phyloP scores from a whole-genome alignment of 2,888 invertebrate species.

The Leptopilina drosophilae region DNA sequence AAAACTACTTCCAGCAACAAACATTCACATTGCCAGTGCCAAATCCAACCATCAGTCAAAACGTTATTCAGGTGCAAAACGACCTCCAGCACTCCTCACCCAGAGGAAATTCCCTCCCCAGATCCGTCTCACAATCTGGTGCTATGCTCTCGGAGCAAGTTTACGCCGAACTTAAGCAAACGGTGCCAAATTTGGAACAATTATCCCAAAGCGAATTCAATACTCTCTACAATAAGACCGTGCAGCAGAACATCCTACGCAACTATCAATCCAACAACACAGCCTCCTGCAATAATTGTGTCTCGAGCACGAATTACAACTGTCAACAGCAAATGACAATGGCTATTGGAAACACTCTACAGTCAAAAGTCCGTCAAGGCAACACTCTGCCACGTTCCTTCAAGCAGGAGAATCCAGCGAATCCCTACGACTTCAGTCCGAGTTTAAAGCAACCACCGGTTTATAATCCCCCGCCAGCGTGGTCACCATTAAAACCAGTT shows the following conservation, averaged over 20 bases:
- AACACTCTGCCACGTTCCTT: slow-evolving; percentile 65
- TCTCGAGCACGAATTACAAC: slow-evolving; percentile 29
- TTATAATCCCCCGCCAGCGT: slow-evolving; percentile 69
- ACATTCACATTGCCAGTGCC: slow-evolving; percentile 48
- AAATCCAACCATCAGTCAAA: slow-evolving; percentile 47
- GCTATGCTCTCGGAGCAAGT: slow-evolving; percentile 71
- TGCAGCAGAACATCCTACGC: slow-evolving; percentile 73
- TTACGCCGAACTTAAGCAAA: slow-evolving; percentile 73
- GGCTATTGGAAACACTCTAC: slow-evolving; percentile 48
- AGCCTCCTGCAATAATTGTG: slow-evolving; percentile 45
- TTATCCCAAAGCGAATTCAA: slow-evolving; percentile 75
- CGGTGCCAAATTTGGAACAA: slow-evolving; percentile 73
- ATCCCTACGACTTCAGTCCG: slow-evolving; percentile 69
- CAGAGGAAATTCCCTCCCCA: slow-evolving; percentile 19
- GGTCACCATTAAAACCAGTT: slow-evolving; percentile 69
- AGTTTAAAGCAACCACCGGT: slow-evolving; percentile 72
- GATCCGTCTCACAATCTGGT: slow-evolving; percentile 57
- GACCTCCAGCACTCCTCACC: slow-evolving; percentile 59
- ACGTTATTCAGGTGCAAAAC: slow-evolving; percentile 65
- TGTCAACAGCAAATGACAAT: slow-evolving; percentile 33
- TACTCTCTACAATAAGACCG: slow-evolving; percentile 74
- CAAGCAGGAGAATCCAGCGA: slow-evolving; percentile 61
- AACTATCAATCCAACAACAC: slow-evolving; percentile 68
- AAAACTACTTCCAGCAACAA: slow-evolving; percentile 55
- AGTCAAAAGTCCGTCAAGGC: slow-evolving; percentile 57